Evolutionary conservation across 1,140 invertebrate species (phyloP).

Genomic region (Potamilus streckersoni): DNA sequence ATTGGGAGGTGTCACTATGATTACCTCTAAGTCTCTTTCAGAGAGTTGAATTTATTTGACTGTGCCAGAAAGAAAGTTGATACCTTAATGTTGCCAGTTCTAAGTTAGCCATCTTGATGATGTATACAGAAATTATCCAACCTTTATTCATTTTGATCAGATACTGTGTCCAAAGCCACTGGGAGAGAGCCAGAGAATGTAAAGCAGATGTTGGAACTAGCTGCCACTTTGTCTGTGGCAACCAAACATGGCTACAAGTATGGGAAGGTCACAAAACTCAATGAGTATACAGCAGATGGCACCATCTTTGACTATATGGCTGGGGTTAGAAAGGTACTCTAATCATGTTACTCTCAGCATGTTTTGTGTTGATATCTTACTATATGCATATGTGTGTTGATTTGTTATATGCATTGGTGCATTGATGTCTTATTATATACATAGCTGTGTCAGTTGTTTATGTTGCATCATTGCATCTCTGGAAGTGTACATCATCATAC

Average conservation of each 20-base stretch:
- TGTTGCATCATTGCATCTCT: background rate
- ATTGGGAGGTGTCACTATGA: too few relatives aligned
- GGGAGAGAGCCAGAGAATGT: constrained; percentile 46
- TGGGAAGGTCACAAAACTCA: constrained; percentile 51
- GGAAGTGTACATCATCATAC: background rate
- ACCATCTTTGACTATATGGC: constrained; percentile 65
- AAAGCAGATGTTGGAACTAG: constrained; percentile 47
- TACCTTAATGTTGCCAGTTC: background rate
- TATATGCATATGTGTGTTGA: too few relatives aligned
- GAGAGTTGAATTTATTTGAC: too few relatives aligned
- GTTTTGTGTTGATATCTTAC: too few relatives aligned
- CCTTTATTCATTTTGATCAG: constrained; percentile 36
- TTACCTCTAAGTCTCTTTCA: too few relatives aligned
- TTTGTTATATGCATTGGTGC: background rate
- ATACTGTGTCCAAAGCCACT: constrained; percentile 48
- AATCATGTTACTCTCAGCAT: too few relatives aligned
- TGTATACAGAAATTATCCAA: background rate
- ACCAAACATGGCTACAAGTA: constrained; percentile 49
- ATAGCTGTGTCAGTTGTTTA: background rate
- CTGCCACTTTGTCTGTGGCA: constrained; percentile 38
- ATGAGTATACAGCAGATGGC: constrained; percentile 62
- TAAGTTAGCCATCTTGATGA: background rate
- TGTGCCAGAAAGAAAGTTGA: too few relatives aligned
- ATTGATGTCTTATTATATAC: background rate
- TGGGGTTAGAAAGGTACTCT: constrained; percentile 50